phyloP scores from a whole-genome alignment of 2,797 vertebrate genomes.

The Thamnophis elegans region DNA sequence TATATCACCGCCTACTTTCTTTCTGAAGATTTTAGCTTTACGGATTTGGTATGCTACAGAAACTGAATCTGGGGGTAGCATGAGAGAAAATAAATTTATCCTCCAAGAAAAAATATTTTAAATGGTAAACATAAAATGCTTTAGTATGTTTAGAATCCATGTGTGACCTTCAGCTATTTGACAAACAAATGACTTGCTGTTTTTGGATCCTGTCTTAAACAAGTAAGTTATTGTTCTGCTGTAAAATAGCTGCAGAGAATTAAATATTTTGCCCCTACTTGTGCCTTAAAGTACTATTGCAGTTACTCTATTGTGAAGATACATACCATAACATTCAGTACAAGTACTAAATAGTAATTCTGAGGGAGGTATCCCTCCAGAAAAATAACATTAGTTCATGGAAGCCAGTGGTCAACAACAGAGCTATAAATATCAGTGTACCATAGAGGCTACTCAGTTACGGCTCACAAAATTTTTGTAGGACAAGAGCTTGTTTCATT shows the following conservation, averaged over 20 bases:
- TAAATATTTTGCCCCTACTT: constrained; percentile 29
- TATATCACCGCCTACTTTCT: background rate
- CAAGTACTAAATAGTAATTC: background rate
- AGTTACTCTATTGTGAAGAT: constrained; percentile 8
- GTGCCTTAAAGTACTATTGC: background rate
- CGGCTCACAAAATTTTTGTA: background rate
- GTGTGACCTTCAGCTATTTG: constrained; percentile 33
- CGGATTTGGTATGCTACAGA: background rate
- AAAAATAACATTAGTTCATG: background rate
- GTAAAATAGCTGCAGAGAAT: constrained; percentile 20
- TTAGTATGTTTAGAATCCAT: background rate
- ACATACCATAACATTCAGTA: background rate
- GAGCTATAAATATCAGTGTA: background rate
- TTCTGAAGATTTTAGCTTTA: constrained; percentile 1
- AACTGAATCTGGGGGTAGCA: constrained; percentile 2
- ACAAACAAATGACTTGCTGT: constrained; percentile 22
- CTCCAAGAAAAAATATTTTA: background rate
- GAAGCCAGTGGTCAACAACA: background rate
- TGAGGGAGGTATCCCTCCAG: background rate
- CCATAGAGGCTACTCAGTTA: background rate
- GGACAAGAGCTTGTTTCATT: background rate
- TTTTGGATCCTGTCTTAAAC: constrained; percentile 33
- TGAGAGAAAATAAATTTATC: background rate
- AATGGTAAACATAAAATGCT: constrained; percentile 17
- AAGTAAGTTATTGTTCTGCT: constrained; percentile 14